These are phyloP conservation scores for Corydoras sp. DNA, from an alignment of 2,113 vertebrate species.

Conservation along the genomic window DNA sequence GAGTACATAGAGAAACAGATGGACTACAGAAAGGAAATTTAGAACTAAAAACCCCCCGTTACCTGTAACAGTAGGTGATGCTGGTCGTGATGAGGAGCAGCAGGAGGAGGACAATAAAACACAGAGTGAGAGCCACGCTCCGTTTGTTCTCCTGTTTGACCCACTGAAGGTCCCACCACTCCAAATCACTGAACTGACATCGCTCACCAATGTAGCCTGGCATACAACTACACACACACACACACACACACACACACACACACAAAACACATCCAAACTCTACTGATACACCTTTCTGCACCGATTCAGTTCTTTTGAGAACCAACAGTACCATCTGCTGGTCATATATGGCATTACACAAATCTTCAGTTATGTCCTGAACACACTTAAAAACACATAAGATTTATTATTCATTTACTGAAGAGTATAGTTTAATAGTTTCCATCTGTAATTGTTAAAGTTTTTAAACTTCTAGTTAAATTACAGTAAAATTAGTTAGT, in stretches of 20 bases:
- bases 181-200: slow-evolving; percentile 83
- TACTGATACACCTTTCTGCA: neutral
- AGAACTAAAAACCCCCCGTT: no score
- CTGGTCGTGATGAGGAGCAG: slow-evolving; percentile 67
- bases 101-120: slow-evolving; percentile 54
- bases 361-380: no score
- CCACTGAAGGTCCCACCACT: slow-evolving; percentile 81
- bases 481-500: no score
- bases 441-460: no score
- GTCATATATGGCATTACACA: neutral
- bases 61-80: slow-evolving; percentile 74
- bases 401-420: no score
- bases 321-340: slow-evolving; percentile 60
- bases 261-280: slow-evolving; percentile 7
- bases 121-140: slow-evolving; percentile 57
- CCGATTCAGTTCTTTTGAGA: neutral
- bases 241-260: slow-evolving; percentile 15
- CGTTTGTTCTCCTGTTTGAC: slow-evolving; percentile 61
- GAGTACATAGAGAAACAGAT: no score
- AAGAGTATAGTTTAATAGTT: no score
- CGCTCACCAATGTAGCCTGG: slow-evolving; percentile 79
- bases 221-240: slow-evolving; percentile 65
- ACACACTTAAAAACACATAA: no score
- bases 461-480: no score
- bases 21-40: no score